These are phyloP conservation scores for Dicrostonyx torquatus DNA, from an alignment of 2,797 vertebrate genomes.

Conservation along the genomic window DNA sequence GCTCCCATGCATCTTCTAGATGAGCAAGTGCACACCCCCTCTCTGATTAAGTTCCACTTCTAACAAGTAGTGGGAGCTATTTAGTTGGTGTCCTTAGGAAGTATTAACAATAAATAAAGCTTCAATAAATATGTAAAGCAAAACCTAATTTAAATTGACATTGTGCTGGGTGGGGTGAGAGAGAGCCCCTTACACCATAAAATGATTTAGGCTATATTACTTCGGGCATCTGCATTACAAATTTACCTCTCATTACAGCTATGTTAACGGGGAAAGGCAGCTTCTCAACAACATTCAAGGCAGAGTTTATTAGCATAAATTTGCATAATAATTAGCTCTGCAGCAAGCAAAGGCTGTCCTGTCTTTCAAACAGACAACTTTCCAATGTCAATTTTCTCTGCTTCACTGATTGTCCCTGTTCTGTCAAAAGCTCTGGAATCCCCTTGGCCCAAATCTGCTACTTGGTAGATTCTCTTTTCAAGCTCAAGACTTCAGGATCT, in stretches of 20 bases:
- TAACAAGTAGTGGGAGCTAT: slow-evolving; percentile 61
- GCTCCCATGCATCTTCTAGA: background rate
- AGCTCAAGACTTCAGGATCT: background rate
- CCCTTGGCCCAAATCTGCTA: background rate
- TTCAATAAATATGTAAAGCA: slow-evolving; percentile 87
- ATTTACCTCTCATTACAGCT: slow-evolving; percentile 90
- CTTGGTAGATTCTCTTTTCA: background rate
- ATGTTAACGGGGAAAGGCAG: slow-evolving; percentile 88
- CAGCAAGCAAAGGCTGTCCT: slow-evolving; percentile 84
- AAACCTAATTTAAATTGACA: slow-evolving; percentile 87
- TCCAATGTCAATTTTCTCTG: slow-evolving; percentile 87
- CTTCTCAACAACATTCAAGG: slow-evolving; percentile 87
- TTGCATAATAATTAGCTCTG: slow-evolving; percentile 90
- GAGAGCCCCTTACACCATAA: slow-evolving; percentile 84
- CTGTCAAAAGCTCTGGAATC: slow-evolving; percentile 15
- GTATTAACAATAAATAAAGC: slow-evolving; percentile 86
- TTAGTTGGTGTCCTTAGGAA: slow-evolving; percentile 80
- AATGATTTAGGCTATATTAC: slow-evolving; percentile 90
- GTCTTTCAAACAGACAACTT: slow-evolving; percentile 88
- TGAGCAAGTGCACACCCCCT: background rate
- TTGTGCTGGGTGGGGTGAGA: slow-evolving; percentile 77
- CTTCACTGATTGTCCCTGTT: slow-evolving; percentile 46
- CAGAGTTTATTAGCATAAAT: slow-evolving; percentile 90
- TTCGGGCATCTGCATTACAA: slow-evolving; percentile 90
- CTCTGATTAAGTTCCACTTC: slow-evolving; percentile 59